phyloP scores from a whole-genome alignment of 2,113 vertebrate species.

The Spermophilus dauricus region DNA sequence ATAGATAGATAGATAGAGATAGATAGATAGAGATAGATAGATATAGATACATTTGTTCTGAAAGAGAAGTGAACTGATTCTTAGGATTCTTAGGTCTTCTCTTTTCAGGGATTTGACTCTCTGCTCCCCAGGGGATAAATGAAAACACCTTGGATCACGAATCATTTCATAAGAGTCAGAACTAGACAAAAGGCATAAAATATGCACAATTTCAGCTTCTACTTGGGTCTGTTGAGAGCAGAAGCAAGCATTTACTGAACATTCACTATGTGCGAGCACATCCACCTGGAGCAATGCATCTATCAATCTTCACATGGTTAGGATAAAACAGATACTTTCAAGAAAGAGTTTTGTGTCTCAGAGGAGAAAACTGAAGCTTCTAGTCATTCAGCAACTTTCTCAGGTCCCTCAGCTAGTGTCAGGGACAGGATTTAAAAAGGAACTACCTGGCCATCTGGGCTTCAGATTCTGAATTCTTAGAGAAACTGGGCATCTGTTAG shows the following conservation, averaged over 20 bases:
- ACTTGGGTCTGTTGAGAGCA: background rate
- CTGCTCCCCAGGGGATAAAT: background rate
- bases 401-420: background rate
- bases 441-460: background rate
- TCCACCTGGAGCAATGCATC: accelerated
- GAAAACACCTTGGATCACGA: background rate
- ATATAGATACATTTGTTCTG: background rate
- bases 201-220: background rate
- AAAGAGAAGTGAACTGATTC: background rate
- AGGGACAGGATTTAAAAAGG: background rate
- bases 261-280: background rate
- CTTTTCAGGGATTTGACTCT: background rate
- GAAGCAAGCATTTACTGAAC: background rate
- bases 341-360: background rate
- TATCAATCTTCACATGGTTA: too few relatives aligned
- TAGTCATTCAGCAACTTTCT: background rate
- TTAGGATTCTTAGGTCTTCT: background rate
- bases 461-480: background rate
- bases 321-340: background rate
- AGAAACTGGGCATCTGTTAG: background rate
- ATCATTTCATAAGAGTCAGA: background rate
- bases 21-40: too few relatives aligned
- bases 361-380: background rate
- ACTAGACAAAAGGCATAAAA: background rate
- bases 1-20: too few relatives aligned